A percentile compares a stretch with the other conserved stretches of the same genome.
Conservation (phyloP, 2,888 invertebrate species). For the Diarsia rubi region DNA sequence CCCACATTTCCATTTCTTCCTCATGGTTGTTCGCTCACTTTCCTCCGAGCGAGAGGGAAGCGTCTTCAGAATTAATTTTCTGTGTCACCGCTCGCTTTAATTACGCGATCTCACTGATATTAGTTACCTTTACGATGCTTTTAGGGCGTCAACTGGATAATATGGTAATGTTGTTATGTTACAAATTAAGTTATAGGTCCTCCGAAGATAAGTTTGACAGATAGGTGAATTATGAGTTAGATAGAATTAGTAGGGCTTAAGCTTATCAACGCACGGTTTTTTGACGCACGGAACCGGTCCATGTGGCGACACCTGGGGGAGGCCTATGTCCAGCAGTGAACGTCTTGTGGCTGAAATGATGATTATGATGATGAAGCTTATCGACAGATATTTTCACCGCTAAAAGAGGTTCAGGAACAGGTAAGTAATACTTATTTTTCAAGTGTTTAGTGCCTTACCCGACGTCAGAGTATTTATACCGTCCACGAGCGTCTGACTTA, state of each 20-base stretch:
- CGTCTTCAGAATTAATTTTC: slow-evolving; percentile 81
- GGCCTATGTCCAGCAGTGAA: too few relatives aligned
- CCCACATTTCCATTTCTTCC: slow-evolving; percentile 44
- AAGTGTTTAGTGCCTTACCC: too few relatives aligned
- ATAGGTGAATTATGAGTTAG: not conserved
- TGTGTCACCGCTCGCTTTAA: slow-evolving; percentile 79
- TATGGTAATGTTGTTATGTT: slow-evolving; percentile 1
- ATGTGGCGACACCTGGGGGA: too few relatives aligned
- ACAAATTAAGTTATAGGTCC: slow-evolving; percentile 1
- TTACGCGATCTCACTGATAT: slow-evolving; percentile 68
- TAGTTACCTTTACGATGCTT: slow-evolving; percentile 45
- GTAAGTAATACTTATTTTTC: too few relatives aligned
- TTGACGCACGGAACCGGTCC: too few relatives aligned
- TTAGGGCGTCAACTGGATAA: slow-evolving; percentile 16
- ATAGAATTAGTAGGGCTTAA: not conserved
- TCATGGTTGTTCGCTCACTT: slow-evolving; percentile 52
- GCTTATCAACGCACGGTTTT: too few relatives aligned
- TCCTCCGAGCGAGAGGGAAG: slow-evolving; percentile 47
- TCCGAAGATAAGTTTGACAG: not conserved
- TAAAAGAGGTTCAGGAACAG: too few relatives aligned
- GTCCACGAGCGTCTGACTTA: too few relatives aligned
- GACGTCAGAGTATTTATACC: too few relatives aligned
- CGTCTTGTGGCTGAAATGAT: too few relatives aligned
- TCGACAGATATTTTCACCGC: too few relatives aligned
- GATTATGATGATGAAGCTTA: too few relatives aligned